phyloP scores from a whole-genome alignment of 2,113 vertebrate species.

The Furnarius figulus region DNA sequence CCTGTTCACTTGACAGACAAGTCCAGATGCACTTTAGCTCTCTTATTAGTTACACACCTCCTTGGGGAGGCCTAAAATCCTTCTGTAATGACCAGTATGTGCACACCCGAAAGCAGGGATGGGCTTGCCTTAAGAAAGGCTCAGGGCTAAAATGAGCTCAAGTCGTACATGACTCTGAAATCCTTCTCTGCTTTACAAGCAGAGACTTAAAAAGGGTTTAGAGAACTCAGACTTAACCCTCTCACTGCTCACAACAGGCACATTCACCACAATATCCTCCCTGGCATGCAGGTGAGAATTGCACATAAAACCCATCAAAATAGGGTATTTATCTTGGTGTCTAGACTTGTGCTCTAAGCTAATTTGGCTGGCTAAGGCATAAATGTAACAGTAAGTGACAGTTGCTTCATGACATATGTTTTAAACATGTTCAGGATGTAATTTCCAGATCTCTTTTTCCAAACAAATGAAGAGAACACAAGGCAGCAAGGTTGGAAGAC shows the following conservation, averaged over 20 bases:
- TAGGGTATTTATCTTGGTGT: neutral
- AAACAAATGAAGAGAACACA: neutral
- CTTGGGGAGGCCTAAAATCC: neutral
- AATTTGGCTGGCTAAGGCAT: neutral
- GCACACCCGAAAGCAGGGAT: neutral
- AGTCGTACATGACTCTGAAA: neutral
- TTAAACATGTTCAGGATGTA: neutral
- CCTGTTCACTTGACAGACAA: conserved; percentile 1
- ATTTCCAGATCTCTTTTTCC: neutral
- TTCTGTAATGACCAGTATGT: neutral
- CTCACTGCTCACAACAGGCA: neutral
- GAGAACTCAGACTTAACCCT: neutral
- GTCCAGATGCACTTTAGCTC: neutral
- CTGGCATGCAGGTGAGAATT: neutral
- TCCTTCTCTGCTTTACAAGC: neutral
- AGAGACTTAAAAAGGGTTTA: neutral
- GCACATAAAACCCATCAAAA: too few relatives aligned
- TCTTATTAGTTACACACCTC: conserved; percentile 11
- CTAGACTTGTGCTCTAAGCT: neutral
- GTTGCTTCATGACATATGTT: neutral
- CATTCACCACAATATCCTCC: accelerated
- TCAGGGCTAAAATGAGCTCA: conserved; percentile 29
- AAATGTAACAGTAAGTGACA: neutral
- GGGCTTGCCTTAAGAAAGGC: conserved; percentile 22
- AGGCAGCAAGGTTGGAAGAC: neutral